Conservation (phyloP, 2,888 invertebrate species). For the Cheilosia grossa region DNA sequence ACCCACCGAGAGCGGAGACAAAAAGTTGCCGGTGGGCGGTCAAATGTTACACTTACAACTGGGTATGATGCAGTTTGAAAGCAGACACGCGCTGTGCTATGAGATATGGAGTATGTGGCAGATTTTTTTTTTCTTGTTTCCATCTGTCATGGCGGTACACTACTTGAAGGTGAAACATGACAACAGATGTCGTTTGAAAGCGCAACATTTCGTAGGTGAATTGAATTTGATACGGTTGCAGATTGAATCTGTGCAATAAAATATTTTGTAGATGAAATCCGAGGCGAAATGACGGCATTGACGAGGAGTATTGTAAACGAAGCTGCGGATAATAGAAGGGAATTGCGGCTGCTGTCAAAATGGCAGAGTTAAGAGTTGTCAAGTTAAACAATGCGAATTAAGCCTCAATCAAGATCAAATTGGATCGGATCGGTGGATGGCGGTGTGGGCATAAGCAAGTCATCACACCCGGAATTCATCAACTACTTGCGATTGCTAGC, state of each 20-base stretch:
- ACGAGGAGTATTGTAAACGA: neutral
- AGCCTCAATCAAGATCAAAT: too few species aligned
- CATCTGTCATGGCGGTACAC: neutral
- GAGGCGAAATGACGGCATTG: conserved; percentile 52
- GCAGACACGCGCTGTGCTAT: conserved; percentile 62
- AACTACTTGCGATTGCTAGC: too few species aligned
- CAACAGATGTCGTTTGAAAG: conserved; percentile 54
- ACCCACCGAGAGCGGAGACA: neutral
- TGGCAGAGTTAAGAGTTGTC: too few species aligned
- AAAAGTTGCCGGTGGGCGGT: conserved; percentile 42
- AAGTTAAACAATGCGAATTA: too few species aligned
- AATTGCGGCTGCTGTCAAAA: neutral
- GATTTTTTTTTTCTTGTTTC: neutral
- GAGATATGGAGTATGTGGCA: conserved; percentile 44
- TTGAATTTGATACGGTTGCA: conserved; percentile 37
- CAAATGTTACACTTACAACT: conserved; percentile 10
- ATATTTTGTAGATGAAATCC: conserved; percentile 24
- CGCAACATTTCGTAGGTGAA: conserved; percentile 14
- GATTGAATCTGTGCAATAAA: conserved; percentile 25
- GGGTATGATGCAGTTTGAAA: conserved; percentile 56
- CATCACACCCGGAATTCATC: too few species aligned
- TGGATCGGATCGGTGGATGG: too few species aligned
- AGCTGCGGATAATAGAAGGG: neutral
- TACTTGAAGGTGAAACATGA: conserved; percentile 12
- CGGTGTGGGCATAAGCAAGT: too few species aligned